Evolutionary conservation across 2,797 vertebrate genomes (phyloP).

Genomic region (Rachycentron canadum): DNA sequence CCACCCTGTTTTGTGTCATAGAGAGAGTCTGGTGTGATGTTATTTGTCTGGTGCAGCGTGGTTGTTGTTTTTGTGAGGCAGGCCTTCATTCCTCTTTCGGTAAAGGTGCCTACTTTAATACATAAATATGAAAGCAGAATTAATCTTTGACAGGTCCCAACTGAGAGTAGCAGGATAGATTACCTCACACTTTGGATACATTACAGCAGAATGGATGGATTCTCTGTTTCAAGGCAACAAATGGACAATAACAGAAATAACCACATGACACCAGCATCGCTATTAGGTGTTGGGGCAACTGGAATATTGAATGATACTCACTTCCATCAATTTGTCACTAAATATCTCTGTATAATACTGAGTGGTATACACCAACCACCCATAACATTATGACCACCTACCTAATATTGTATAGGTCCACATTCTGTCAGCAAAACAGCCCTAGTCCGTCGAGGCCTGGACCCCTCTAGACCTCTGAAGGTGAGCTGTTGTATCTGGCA

Average conservation of each 20-base stretch:
- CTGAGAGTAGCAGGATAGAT: constrained; percentile 21
- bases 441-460: too few relatives aligned
- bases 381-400: too few relatives aligned
- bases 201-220: background rate
- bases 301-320: background rate
- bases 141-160: constrained; percentile 13
- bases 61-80: background rate
- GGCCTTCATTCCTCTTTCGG: background rate
- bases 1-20: background rate
- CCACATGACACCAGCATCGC: too few relatives aligned
- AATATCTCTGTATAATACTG: background rate
- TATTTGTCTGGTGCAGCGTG: background rate
- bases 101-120: background rate
- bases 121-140: constrained; percentile 4
- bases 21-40: background rate
- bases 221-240: constrained; percentile 8
- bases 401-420: too few relatives aligned
- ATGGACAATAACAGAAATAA: background rate
- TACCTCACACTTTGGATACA: background rate
- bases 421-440: too few relatives aligned
- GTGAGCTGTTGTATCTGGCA: too few relatives aligned
- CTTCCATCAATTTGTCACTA: background rate
- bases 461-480: too few relatives aligned
- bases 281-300: constrained; percentile 5
- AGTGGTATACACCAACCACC: too few relatives aligned